Evolutionary conservation across 2,888 invertebrate genomes (phyloP).

Genomic region (Oegoconia quadripuncta): DNA sequence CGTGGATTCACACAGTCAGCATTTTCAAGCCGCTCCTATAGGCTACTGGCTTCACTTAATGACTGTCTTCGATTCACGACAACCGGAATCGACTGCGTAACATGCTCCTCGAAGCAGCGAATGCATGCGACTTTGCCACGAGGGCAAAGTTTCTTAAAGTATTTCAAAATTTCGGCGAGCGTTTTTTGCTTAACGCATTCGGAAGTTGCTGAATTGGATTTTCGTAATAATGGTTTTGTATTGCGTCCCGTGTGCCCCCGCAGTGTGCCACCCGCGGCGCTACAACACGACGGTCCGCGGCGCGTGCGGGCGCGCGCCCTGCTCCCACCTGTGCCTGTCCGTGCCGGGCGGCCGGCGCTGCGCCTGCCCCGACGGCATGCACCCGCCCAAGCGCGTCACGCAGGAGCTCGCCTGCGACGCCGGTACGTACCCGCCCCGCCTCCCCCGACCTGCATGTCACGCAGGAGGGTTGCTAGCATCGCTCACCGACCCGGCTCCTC

Average conservation of each 20-base stretch:
- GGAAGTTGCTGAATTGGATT: background rate
- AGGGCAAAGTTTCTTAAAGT: no score
- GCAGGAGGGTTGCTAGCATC: no score
- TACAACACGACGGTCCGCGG: conserved; percentile 85
- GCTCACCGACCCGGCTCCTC: no score
- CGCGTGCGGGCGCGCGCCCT: conserved; percentile 81
- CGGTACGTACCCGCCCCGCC: conserved; percentile 44
- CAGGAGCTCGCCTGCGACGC: conserved; percentile 90
- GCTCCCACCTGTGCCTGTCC: conserved; percentile 95
- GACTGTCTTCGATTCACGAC: no score
- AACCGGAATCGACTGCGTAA: no score
- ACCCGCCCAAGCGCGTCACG: conserved; percentile 74
- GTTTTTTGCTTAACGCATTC: no score
- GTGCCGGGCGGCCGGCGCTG: conserved; percentile 94
- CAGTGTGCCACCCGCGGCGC: conserved; percentile 89
- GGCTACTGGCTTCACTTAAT: no score
- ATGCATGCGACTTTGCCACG: no score
- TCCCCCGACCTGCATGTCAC: no score
- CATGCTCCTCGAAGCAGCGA: background rate
- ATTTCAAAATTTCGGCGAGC: no score
- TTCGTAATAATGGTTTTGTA: background rate
- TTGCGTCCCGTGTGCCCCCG: background rate
- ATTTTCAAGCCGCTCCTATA: no score
- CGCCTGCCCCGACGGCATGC: conserved; percentile 90
- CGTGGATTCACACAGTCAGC: no score